Conservation (phyloP, 2,797 vertebrate genomes). For the Megalops cyprinoides region DNA sequence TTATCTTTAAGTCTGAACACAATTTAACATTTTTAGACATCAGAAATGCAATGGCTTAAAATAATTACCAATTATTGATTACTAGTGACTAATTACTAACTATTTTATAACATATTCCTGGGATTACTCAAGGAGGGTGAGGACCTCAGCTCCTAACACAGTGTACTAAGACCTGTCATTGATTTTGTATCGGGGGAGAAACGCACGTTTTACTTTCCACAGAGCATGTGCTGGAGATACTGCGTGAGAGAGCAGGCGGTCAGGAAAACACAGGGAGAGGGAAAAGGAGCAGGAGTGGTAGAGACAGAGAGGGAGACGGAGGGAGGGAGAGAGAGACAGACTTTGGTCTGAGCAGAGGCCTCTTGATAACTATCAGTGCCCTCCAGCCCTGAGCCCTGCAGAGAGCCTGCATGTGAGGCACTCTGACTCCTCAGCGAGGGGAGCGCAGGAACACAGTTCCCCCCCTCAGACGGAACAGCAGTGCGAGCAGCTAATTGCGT, state of each 20-base stretch:
- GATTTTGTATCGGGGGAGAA: too few species aligned
- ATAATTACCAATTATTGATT: too few species aligned
- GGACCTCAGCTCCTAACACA: too few species aligned
- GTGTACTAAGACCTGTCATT: too few species aligned
- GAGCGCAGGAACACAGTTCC: slow-evolving; percentile 8
- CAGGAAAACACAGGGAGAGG: neutral
- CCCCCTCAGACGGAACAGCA: neutral
- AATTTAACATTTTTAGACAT: too few species aligned
- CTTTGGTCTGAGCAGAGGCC: neutral
- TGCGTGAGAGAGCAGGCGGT: neutral
- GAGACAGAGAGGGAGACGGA: neutral
- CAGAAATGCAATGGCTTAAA: too few species aligned
- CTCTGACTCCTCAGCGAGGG: neutral
- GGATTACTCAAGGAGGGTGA: too few species aligned
- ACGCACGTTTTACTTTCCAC: too few species aligned
- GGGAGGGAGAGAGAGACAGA: slow-evolving; percentile 25
- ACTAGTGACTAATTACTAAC: too few species aligned
- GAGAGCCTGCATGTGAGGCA: neutral
- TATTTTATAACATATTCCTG: too few species aligned
- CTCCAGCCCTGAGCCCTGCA: slow-evolving; percentile 20
- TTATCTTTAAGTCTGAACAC: too few species aligned
- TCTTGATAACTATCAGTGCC: slow-evolving; percentile 25
- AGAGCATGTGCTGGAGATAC: too few species aligned
- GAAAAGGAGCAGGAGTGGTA: neutral
- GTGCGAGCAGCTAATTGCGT: neutral